Percentiles rank a stretch among this genome's conserved stretches.
phyloP scores from a whole-genome alignment of 2,113 vertebrate genomes.

The Meleagris gallopavo region DNA sequence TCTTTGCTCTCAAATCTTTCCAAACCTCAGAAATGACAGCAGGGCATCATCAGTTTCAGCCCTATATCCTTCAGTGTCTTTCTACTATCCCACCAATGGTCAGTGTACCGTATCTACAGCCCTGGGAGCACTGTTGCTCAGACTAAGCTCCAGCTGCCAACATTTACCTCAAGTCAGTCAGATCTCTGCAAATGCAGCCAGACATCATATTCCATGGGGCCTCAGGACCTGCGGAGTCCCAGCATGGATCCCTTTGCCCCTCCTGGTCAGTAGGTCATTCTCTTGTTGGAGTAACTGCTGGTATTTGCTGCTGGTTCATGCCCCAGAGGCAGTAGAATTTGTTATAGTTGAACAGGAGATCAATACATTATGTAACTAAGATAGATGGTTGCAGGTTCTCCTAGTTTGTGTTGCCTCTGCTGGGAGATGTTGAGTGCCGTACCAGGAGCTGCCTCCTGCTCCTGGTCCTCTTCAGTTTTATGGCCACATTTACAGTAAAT shows the following conservation, averaged over 20 bases:
- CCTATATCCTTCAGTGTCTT: background rate
- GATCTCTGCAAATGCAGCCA: background rate
- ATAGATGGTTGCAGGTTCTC: background rate
- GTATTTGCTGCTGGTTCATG: background rate
- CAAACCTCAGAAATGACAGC: background rate
- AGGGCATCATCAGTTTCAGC: background rate
- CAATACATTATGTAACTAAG: background rate
- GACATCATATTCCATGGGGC: accelerated
- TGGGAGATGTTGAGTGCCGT: background rate
- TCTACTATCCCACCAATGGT: background rate
- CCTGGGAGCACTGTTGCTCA: background rate
- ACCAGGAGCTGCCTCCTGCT: background rate
- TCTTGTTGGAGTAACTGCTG: background rate
- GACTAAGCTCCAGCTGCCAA: background rate
- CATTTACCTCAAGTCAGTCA: background rate
- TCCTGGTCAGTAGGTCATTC: background rate
- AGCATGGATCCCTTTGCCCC: background rate
- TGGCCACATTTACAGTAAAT: background rate
- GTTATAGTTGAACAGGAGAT: background rate
- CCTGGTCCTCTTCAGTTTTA: background rate
- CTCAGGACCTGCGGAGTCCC: background rate
- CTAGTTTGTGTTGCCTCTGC: background rate
- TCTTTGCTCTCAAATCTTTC: background rate
- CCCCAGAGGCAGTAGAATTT: background rate
- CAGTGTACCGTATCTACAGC: accelerated